Evolutionary conservation across 2,113 vertebrate genomes (phyloP), one percentile per base, ranked within the genome.

Genomic region (Lampris incognitus): DNA sequence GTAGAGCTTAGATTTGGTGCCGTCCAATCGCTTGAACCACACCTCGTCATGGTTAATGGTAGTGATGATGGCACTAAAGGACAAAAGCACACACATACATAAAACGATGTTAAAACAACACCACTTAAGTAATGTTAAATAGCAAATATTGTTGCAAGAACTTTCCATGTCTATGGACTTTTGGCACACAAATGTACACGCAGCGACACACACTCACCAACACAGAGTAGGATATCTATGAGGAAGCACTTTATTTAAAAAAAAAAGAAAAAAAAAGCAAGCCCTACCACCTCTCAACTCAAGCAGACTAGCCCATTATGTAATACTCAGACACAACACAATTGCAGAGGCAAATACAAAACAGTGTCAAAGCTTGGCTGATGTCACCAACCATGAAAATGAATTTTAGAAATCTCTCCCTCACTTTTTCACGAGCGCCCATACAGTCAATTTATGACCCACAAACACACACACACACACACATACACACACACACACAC

Each of bases 31-130:
- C 87, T 99, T 99, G 95, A 97, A 97, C 96, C 97, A 99, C 89
- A 99, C 97, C 95, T 99, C 97, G 86, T 98, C 97, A 69, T 97
- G 96, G 96, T 98, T 98, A 94, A 99, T 95, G 82, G 96, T 97
- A 91, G 97, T 98, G 93, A 99, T 98, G 94, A 97, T 90, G 76
- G 97, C 97, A 89, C 97, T 99, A 92, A 69, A 89, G 70, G 77
- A 77, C 46, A 67, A 52, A 78, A 10, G 38, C 0, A 5, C 74
- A 78, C 11, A 64, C 50, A 64, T 1, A 57, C 1, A 13, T 13
- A 54, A 10, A 11, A 54, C 3, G n/a, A 58, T 37, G 24, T 38
- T 54, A 46, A 7, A 46, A 46, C 44, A 13, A 58, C 51, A 9
- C 51, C 0, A 0, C 24, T 24, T 24, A 24, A 24, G 24, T 24